Evolutionary conservation across 1,140 invertebrate genomes (phyloP), one percentile per base, ranked within the genome.

Genomic region (Sarcophaga peregrina): DNA sequence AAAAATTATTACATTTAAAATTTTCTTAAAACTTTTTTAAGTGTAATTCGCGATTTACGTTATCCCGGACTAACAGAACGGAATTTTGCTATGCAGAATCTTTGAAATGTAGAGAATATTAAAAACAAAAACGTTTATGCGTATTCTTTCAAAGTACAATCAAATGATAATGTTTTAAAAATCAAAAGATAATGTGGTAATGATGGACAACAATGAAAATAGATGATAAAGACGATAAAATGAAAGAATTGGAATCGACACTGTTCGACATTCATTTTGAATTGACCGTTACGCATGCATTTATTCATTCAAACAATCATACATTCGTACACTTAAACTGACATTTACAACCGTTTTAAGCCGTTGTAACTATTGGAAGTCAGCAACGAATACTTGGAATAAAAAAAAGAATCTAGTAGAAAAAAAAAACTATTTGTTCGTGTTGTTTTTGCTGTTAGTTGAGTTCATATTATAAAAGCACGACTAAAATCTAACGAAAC

Each of bases 201-300:
- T 46, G n/a, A 47, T 76, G 7, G 74, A 13, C 7, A n/a, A 58
- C 15, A 58, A 58, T 37, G 25, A 37, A 37, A 37, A 58, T 5
- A 52, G 47, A 78, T 78, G 75, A 78, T 68, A 68, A 58, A 58
- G n/a, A 78, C 15, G 15, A 76, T 7, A n/a, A 7, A 47, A 52
- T 50, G 48, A 76, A 48, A 17, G n/a, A 20, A 17, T 78, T n/a
- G 50, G 50, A 50, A 11, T 17, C 15, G 8, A 78, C 17, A n/a
- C 11, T 78, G 47, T 50, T 78, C 47, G 75, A 78, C 47, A 78
- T 78, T 78, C 75, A 20, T 37, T 37, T 37, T 4, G 25, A n/a
- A 78, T 25, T 78, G 75, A 78, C 75, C 75, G 75, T 78, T 78
- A 78, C 75, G 48, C 75, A 78, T 68, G 17, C 62, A 68, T 58